Evolutionary conservation across 1,140 invertebrate species (phyloP), one percentile per base, ranked within the genome.

Genomic region (Eriosoma lanigerum): DNA sequence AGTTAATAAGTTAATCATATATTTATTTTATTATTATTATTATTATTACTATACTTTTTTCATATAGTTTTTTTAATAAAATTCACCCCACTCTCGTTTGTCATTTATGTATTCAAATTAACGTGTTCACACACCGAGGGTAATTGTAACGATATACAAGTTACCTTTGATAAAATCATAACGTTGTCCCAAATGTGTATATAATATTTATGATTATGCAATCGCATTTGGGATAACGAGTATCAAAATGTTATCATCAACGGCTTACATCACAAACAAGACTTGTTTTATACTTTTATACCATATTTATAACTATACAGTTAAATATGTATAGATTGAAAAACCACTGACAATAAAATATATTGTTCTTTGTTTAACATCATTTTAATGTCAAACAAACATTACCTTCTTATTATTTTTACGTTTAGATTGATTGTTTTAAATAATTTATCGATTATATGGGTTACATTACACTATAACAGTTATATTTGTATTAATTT

Each of bases 51-150:
- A 32, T 4, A 64, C 17, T 64, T 19, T 64, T 38, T 38, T 38
- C 60, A 24, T 21, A 21, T 62, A 64, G 19, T 38, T 38, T 54
- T 0, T 21, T 44, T 58, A 29, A 54, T 1, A 17, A 6, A 50
- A 2, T 44, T 1, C 64, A 15, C n/a, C 38, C n/a, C 64, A 26
- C 21, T 50, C 21, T 76, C 38, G 21, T 76, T 60, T 60, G 56
- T 46, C 54, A 60, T 76, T 76, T 60, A 76, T 76, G 38, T 60
- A 76, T 76, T 76, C 73, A 76, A 76, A 76, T 76, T 76, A 76
- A 76, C 73, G 21, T 13, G 73, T 19, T 76, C 54, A 24, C 73
- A 75, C 54, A 46, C 46, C 38, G 38, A 15, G 66, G 66, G 64
- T 68, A 70, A 50, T 48, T 48, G 64, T 29, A 58, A 60, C 54